phyloP scores from a whole-genome alignment of 2,888 invertebrate genomes.

The Meiosimyza decipiens region DNA sequence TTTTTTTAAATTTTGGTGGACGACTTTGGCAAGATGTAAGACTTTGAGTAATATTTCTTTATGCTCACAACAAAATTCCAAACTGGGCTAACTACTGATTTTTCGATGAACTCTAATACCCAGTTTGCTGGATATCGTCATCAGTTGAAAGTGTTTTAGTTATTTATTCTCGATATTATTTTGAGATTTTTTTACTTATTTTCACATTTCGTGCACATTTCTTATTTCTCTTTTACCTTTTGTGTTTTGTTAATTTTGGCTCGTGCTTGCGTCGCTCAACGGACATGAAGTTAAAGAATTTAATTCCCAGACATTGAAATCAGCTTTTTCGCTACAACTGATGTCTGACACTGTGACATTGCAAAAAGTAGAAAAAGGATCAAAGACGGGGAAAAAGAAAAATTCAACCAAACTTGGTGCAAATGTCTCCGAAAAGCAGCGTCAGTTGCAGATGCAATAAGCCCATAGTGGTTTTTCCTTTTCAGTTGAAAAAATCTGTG shows the following conservation, averaged over 20 bases:
- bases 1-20: too few relatives aligned
- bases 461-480: background rate
- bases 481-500: conserved; percentile 20
- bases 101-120: too few relatives aligned
- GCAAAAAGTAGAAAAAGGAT: conserved; percentile 16
- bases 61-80: too few relatives aligned
- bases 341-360: conserved; percentile 39
- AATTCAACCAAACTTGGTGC: background rate
- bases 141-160: conserved; percentile 11
- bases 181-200: conserved; percentile 3
- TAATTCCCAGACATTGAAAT: conserved; percentile 38
- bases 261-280: conserved; percentile 19
- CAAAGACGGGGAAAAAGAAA: background rate
- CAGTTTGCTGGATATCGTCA: background rate
- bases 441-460: background rate
- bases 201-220: background rate
- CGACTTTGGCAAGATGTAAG: too few relatives aligned
- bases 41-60: too few relatives aligned
- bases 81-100: too few relatives aligned
- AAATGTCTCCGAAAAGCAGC: background rate
- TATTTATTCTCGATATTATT: conserved; percentile 11
- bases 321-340: conserved; percentile 31
- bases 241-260: conserved; percentile 23
- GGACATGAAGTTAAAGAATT: conserved; percentile 26
- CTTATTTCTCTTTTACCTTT: background rate